Conservation (phyloP, 1,140 invertebrate species). For the Caenorhabditis inopinata region DNA sequence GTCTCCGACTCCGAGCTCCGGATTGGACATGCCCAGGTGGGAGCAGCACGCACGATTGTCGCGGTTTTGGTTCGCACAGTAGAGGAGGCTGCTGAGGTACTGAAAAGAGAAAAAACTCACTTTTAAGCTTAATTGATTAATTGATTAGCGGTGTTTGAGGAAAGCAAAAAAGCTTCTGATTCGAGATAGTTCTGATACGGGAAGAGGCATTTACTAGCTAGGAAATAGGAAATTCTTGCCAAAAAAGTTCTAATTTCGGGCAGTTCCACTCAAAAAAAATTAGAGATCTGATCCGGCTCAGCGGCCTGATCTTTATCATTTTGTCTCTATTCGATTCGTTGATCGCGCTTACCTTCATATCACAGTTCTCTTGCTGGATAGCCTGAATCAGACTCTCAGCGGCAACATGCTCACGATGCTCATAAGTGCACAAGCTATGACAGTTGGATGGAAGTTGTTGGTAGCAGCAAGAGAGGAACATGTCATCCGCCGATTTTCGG, state of each 20-base stretch:
- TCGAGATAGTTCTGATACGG: no score
- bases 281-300: no score
- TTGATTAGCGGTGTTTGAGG: no score
- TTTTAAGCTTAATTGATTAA: not conserved
- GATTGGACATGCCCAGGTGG: conserved; percentile 46
- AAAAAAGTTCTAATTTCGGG: no score
- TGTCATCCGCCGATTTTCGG: conserved; percentile 54
- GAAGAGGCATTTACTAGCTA: no score
- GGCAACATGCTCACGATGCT: conserved; percentile 61
- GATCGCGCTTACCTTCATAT: conserved; percentile 49
- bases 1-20: conserved; percentile 58
- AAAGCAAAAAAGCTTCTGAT: no score
- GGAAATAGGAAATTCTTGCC: no score
- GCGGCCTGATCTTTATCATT: no score
- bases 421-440: conserved; percentile 57
- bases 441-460: conserved; percentile 58
- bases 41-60: conserved; percentile 59
- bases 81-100: conserved; percentile 54
- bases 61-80: conserved; percentile 61
- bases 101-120: conserved; percentile 1
- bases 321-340: not conserved
- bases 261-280: no score
- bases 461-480: conserved; percentile 56
- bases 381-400: conserved; percentile 57
- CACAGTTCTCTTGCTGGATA: conserved; percentile 56